Evolutionary conservation across 2,797 vertebrate genomes (phyloP).

Genomic region (Enteromius fasciolatus): DNA sequence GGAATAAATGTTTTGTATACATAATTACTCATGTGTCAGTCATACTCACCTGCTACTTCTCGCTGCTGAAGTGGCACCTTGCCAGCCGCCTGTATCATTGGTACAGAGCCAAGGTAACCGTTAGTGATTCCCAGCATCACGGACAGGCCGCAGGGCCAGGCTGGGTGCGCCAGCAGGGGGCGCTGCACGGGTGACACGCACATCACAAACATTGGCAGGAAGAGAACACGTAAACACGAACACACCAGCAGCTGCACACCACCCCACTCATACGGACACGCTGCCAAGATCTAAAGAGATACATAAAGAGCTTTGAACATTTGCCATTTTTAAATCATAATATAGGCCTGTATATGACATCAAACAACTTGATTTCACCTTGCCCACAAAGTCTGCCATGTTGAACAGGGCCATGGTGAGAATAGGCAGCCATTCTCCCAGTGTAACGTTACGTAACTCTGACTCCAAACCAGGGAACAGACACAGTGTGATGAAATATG

Average conservation of each 20-base stretch:
- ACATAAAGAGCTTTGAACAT: background rate
- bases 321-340: background rate
- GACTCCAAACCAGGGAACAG: slow-evolving; percentile 95
- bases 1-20: background rate
- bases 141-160: slow-evolving; percentile 95
- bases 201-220: slow-evolving; percentile 96
- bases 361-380: slow-evolving; percentile 75
- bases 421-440: slow-evolving; percentile 96
- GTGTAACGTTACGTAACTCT: slow-evolving; percentile 85
- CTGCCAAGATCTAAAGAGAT: slow-evolving; percentile 87
- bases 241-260: slow-evolving; percentile 89
- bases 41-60: slow-evolving; percentile 86
- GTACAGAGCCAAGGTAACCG: slow-evolving; percentile 93
- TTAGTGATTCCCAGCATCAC: slow-evolving; percentile 96
- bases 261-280: slow-evolving; percentile 90
- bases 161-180: slow-evolving; percentile 88
- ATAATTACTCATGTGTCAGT: background rate
- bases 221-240: slow-evolving; percentile 88
- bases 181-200: slow-evolving; percentile 86
- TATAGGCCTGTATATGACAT: background rate
- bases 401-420: slow-evolving; percentile 98
- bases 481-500: slow-evolving; percentile 96
- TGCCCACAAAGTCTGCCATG: slow-evolving; percentile 95
- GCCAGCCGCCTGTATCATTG: slow-evolving; percentile 94
- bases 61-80: slow-evolving; percentile 90